Conservation (phyloP, 2,113 vertebrate species). For the Rana temporaria region DNA sequence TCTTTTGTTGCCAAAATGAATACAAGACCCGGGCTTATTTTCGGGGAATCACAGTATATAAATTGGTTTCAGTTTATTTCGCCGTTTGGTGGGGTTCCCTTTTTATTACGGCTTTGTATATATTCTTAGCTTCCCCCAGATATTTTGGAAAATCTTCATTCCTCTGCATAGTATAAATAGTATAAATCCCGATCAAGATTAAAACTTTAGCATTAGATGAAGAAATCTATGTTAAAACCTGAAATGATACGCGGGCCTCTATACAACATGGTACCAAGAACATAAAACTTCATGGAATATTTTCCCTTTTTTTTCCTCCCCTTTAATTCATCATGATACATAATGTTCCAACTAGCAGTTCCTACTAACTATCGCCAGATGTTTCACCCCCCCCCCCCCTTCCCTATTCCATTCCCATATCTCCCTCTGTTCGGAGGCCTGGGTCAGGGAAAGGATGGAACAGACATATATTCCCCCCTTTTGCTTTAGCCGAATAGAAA, state of each 20-base stretch:
- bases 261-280: background rate
- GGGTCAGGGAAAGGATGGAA: constrained; percentile 7
- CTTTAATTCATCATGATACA: constrained; percentile 45
- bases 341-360: constrained; percentile 50
- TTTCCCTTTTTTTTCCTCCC: constrained; percentile 5
- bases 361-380: constrained; percentile 49
- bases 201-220: background rate
- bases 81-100: no score
- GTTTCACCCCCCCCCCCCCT: constrained; percentile 17
- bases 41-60: no score
- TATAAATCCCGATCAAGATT: background rate
- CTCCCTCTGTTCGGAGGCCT: constrained; percentile 29
- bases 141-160: background rate
- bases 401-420: constrained; percentile 17
- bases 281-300: constrained; percentile 20
- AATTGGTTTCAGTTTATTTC: no score
- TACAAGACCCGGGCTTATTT: no score
- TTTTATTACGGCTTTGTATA: no score
- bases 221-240: background rate
- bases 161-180: background rate
- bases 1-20: no score
- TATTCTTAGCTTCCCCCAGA: no score
- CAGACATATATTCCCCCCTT: background rate
- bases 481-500: background rate
- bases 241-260: constrained; percentile 21